Conservation (phyloP, 2,888 invertebrate genomes). For the Anaspis maculata region DNA sequence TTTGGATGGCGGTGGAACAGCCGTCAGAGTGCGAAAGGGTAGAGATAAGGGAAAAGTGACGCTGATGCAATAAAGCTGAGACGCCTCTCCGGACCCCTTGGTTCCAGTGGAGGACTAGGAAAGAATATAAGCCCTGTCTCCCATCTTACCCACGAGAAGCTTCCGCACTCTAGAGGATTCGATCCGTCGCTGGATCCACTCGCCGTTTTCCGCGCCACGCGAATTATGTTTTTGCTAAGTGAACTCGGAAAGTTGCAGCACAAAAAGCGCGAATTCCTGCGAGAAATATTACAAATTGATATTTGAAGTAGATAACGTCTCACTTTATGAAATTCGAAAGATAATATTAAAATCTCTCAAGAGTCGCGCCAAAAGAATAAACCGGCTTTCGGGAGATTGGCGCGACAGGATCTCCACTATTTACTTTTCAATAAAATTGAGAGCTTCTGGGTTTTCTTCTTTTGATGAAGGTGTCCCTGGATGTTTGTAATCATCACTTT, state of each 20-base stretch:
- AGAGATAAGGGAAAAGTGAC: conserved; percentile 29
- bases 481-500: too few relatives aligned
- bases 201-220: conserved; percentile 9
- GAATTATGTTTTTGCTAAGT: conserved; percentile 25
- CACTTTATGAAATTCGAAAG: not conserved
- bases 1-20: conserved; percentile 23
- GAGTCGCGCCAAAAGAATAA: conserved; percentile 15
- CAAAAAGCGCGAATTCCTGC: conserved; percentile 14
- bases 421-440: too few relatives aligned
- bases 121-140: too few relatives aligned
- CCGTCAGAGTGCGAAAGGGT: conserved; percentile 28
- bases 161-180: too few relatives aligned
- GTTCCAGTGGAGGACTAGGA: too few relatives aligned
- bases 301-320: conserved; percentile 6
- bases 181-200: conserved; percentile 2
- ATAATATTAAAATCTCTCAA: not conserved
- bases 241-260: conserved; percentile 16
- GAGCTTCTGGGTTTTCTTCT: too few relatives aligned
- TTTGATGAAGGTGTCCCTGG: too few relatives aligned
- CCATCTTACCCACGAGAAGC: too few relatives aligned
- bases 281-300: conserved; percentile 21
- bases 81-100: conserved; percentile 17
- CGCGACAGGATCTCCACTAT: too few relatives aligned
- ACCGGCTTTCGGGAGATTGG: too few relatives aligned
- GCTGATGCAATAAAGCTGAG: conserved; percentile 30